phyloP scores from a whole-genome alignment of 2,888 invertebrate species.

The Drosophila neoperkinsi region DNA sequence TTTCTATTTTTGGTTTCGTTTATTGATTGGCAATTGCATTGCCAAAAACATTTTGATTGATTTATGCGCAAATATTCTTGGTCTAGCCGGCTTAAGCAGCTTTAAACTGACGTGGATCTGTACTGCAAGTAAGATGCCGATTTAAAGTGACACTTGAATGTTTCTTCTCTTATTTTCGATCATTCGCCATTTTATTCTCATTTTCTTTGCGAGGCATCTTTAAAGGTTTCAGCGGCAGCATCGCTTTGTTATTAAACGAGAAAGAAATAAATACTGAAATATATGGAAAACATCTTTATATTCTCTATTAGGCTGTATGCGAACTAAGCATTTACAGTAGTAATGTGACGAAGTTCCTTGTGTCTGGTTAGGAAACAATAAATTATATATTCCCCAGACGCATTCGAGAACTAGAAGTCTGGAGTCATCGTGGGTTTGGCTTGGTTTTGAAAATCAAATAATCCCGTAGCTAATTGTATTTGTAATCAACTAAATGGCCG shows the following conservation, averaged over 20 bases:
- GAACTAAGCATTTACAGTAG: not conserved
- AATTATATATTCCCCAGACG: slow-evolving; percentile 44
- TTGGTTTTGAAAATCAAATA: slow-evolving; percentile 72
- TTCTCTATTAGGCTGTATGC: not conserved
- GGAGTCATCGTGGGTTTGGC: slow-evolving; percentile 44
- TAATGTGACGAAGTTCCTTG: not conserved
- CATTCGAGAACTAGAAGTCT: slow-evolving; percentile 17
- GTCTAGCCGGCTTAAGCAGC: not conserved
- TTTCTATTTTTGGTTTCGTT: slow-evolving; percentile 36
- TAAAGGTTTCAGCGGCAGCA: too few species aligned
- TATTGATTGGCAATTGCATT: slow-evolving; percentile 60
- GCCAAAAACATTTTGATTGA: slow-evolving; percentile 55
- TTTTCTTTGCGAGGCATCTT: not conserved
- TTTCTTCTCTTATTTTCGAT: not conserved
- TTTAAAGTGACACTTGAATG: too few species aligned
- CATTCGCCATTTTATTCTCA: not conserved
- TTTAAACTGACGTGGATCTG: not conserved
- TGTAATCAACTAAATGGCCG: slow-evolving; percentile 76
- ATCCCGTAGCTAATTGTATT: slow-evolving; percentile 77
- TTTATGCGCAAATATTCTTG: slow-evolving; percentile 21
- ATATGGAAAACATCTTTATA: not conserved
- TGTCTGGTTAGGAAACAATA: slow-evolving; percentile 17
- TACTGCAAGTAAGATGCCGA: not conserved
- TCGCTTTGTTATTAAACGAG: too few species aligned
- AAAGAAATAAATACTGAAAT: not conserved